A percentile compares a stretch with the other conserved stretches of the same genome.
These are phyloP conservation scores for Willisornis vidua DNA, from an alignment of 2,113 vertebrate species.

Conservation along the genomic window DNA sequence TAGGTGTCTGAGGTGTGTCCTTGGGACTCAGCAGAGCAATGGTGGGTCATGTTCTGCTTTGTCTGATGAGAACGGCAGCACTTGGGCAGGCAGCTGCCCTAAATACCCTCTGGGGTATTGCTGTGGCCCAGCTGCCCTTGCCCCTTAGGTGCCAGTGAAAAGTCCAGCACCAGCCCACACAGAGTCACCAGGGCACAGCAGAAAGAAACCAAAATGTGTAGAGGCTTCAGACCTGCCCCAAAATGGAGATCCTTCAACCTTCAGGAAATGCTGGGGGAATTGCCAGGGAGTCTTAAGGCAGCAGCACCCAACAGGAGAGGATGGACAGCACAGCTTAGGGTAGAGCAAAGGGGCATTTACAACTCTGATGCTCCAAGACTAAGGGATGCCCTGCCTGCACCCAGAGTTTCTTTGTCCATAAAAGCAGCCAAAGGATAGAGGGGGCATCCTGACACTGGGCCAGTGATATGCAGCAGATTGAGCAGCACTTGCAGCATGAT, in stretches of 20 bases:
- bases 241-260: not conserved
- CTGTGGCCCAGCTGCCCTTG: not conserved
- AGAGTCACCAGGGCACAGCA: not conserved
- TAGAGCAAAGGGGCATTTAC: not conserved
- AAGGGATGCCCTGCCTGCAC: not conserved
- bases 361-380: not conserved
- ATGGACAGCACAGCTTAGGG: not conserved
- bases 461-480: not conserved
- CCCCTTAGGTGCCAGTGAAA: not conserved
- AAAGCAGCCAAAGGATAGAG: not conserved
- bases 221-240: not conserved
- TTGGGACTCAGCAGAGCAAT: not conserved
- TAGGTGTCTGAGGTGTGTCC: not conserved
- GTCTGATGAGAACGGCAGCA: not conserved
- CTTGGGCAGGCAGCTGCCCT: not conserved
- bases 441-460: rapidly evolving
- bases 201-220: not conserved
- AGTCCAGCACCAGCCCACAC: not conserved
- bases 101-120: not conserved
- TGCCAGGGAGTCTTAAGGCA: not conserved
- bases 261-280: not conserved
- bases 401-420: not conserved
- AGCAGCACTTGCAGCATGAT: not conserved
- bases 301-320: not conserved
- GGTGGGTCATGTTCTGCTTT: rapidly evolving